Base-by-base conservation (phyloP, 2,888 invertebrate genomes). In the Seira ritae region DNA sequence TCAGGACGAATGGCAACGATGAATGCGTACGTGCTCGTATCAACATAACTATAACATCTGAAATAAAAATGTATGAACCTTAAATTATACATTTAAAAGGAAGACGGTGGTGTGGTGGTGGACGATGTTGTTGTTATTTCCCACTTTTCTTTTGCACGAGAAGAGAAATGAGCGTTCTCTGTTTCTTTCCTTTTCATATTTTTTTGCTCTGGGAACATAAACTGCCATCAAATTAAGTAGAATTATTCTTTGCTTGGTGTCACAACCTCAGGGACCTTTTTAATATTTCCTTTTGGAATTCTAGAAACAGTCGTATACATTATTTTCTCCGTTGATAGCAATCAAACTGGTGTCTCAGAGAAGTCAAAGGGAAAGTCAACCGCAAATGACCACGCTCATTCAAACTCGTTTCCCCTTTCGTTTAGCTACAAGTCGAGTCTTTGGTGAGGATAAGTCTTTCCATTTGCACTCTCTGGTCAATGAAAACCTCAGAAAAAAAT, bases 121-220 rank as follows among this genome's bases (percentile, higher is more conserved):
- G n/a, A n/a, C n/a, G n/a, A n/a, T n/a, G n/a, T n/a, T n/a, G n/a
- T n/a, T n/a, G n/a, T n/a, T n/a, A n/a, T n/a, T n/a, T n/a, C n/a
- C n/a, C n/a, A n/a, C n/a, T n/a, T n/a, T n/a, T n/a, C n/a, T 22
- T 19, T 50, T 22, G 10, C 50, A 71, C 10, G 12, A 1, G 76
- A 78, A 78, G 78, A 78, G 78, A 78, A 78, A 78, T 78, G 78
- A 78, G 78, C 71, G 31, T 71, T 77, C 69, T 75, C 75, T 24
- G n/a, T n/a, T n/a, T 19, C 60, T 70, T n/a, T 70, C 60, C 78
- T 69, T 77, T 76, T 78, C 31, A 23, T 65, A 20, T 55, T 67
- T 4, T 15, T 24, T 67, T 67, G 23, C 3, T 24, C 67, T 20
- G 1, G 1, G 22, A 12, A n/a, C 50, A n/a, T 46, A 10, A 24